Conservation (phyloP, 2,113 vertebrate species). For the Salvelinus sp. region DNA sequence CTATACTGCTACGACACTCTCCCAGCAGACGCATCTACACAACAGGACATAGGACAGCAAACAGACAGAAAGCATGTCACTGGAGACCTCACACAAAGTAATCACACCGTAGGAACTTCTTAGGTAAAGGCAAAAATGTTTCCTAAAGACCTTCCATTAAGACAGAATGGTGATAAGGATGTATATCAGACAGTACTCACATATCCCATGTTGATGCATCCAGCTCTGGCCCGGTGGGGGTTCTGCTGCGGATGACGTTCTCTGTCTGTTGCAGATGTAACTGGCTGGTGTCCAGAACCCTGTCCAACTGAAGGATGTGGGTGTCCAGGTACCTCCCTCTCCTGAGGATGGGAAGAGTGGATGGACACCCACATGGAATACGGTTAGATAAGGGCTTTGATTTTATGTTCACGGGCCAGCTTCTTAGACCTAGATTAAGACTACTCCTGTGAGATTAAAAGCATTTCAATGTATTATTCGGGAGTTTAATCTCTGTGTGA, state of each 20-base stretch:
- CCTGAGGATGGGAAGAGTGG: constrained; percentile 64
- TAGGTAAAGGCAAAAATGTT: too few relatives aligned
- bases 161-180: too few relatives aligned
- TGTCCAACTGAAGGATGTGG: constrained; percentile 80
- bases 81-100: neutral
- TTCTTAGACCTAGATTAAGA: too few relatives aligned
- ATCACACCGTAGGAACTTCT: neutral
- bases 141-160: too few relatives aligned
- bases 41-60: neutral
- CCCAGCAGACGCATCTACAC: constrained; percentile 91
- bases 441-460: too few relatives aligned
- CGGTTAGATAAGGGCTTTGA: neutral
- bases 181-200: constrained; percentile 73
- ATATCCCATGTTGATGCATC: constrained; percentile 89
- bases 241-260: constrained; percentile 84
- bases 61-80: neutral
- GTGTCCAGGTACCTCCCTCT: constrained; percentile 79
- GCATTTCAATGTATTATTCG: too few relatives aligned
- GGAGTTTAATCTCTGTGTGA: neutral
- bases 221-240: constrained; percentile 84
- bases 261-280: constrained; percentile 87
- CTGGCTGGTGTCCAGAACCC: constrained; percentile 81
- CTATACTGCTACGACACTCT: constrained; percentile 92
- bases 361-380: neutral
- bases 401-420: too few relatives aligned